Percentiles rank a stretch among this genome's conserved stretches.
Conservation (phyloP, 2,113 vertebrate genomes). For the Scophthalmus maximus region DNA sequence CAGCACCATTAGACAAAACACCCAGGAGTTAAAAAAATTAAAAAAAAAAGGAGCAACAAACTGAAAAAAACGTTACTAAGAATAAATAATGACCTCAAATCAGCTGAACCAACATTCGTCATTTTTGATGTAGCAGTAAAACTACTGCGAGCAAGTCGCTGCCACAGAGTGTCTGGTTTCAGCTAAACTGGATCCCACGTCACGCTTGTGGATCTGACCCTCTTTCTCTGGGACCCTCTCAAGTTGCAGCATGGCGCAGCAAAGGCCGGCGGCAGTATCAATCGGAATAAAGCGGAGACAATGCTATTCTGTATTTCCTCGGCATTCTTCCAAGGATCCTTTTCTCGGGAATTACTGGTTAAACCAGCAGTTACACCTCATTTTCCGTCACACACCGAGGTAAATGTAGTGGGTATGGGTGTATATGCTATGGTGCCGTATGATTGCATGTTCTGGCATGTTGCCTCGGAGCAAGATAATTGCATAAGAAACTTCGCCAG, state of each 20-base stretch:
- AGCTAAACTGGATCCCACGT: conserved; percentile 52
- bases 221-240: conserved; percentile 59
- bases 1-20: neutral
- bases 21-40: neutral
- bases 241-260: conserved; percentile 43
- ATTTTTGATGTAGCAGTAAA: conserved; percentile 11
- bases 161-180: conserved; percentile 54
- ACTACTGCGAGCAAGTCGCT: conserved; percentile 15
- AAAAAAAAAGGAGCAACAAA: neutral
- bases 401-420: conserved; percentile 26
- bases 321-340: conserved; percentile 36
- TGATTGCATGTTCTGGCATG: conserved; percentile 59
- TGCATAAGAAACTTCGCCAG: conserved; percentile 25
- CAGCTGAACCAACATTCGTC: neutral
- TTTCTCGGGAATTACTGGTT: conserved; percentile 43
- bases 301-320: conserved; percentile 22
- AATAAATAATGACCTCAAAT: conserved; percentile 1
- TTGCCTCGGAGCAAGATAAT: conserved; percentile 35
- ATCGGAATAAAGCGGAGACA: conserved; percentile 44
- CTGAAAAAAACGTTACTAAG: no score
- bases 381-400: conserved; percentile 41
- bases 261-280: conserved; percentile 1
- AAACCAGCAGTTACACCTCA: neutral
- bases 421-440: conserved; percentile 11
- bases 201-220: conserved; percentile 58